Evolutionary conservation across 2,797 vertebrate genomes (phyloP).

Genomic region (Microchirus variegatus): DNA sequence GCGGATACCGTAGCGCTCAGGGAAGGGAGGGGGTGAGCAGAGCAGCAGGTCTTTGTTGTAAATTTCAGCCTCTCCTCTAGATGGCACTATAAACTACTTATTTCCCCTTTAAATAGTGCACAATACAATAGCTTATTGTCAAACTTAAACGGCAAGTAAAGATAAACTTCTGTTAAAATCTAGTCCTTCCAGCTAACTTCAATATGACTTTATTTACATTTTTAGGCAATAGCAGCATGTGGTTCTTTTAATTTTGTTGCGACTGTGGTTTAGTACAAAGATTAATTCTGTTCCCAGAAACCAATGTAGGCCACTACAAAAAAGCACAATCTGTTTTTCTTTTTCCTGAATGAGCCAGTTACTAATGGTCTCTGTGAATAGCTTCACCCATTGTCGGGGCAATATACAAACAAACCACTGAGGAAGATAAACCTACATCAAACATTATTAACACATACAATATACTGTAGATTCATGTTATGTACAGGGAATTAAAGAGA

Average conservation of each 20-base stretch:
- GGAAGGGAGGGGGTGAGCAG: no score
- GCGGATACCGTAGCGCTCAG: no score
- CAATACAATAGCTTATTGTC: no score
- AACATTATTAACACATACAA: slow-evolving; percentile 33
- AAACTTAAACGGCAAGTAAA: no score
- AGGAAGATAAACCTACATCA: slow-evolving; percentile 23
- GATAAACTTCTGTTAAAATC: no score
- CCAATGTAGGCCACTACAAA: slow-evolving; percentile 1
- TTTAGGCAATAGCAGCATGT: neutral
- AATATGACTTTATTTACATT: neutral
- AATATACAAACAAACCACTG: slow-evolving; percentile 38
- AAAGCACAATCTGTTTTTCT: slow-evolving; percentile 22
- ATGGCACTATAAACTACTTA: no score
- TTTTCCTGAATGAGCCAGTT: slow-evolving; percentile 13
- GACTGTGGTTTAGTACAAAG: slow-evolving; percentile 28
- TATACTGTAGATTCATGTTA: slow-evolving; percentile 39
- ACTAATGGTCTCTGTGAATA: slow-evolving; percentile 20
- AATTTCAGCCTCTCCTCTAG: no score
- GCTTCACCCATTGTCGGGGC: neutral
- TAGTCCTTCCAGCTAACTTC: slow-evolving; percentile 11
- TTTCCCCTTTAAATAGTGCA: neutral
- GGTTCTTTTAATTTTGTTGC: slow-evolving; percentile 17
- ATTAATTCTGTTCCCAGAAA: slow-evolving; percentile 35
- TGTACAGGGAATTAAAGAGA: slow-evolving; percentile 55
- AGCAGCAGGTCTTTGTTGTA: no score